Evolutionary conservation across 1,140 invertebrate genomes (phyloP).

Genomic region (Micrasema minimum): DNA sequence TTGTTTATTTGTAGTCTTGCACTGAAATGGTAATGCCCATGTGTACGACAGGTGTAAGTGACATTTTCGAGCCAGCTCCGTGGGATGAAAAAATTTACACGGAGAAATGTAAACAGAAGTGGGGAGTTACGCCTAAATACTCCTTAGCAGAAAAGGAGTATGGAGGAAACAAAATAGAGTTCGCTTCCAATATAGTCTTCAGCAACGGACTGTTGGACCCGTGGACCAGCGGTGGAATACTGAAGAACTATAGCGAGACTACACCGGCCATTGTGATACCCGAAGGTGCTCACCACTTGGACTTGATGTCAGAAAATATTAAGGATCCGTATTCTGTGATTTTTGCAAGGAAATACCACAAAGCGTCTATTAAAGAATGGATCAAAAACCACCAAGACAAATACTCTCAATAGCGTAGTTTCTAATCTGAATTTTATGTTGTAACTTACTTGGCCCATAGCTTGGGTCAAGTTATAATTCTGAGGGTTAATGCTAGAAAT

Average conservation of each 20-base stretch:
- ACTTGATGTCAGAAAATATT: constrained; percentile 78
- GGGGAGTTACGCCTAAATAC: constrained; percentile 73
- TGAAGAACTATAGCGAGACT: constrained; percentile 74
- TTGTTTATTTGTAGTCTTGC: constrained; percentile 79
- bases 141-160: constrained; percentile 80
- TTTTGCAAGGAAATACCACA: constrained; percentile 75
- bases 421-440: no score
- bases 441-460: no score
- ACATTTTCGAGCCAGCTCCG: constrained; percentile 82
- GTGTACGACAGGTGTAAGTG: constrained; percentile 79
- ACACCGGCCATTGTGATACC: constrained; percentile 83
- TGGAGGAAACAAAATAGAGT: constrained; percentile 76
- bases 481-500: no score
- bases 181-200: constrained; percentile 87
- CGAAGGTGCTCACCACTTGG: constrained; percentile 93
- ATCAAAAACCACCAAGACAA: constrained; percentile 59
- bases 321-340: constrained; percentile 78
- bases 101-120: constrained; percentile 77
- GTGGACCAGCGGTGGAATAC: constrained; percentile 92
- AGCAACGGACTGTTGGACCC: constrained; percentile 94
- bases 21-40: constrained; percentile 97
- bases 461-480: no score
- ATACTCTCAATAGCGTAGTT: no score
- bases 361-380: constrained; percentile 76
- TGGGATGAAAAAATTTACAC: constrained; percentile 81